Conservation (phyloP, 1,140 invertebrate species). For the Bombus confusus region DNA sequence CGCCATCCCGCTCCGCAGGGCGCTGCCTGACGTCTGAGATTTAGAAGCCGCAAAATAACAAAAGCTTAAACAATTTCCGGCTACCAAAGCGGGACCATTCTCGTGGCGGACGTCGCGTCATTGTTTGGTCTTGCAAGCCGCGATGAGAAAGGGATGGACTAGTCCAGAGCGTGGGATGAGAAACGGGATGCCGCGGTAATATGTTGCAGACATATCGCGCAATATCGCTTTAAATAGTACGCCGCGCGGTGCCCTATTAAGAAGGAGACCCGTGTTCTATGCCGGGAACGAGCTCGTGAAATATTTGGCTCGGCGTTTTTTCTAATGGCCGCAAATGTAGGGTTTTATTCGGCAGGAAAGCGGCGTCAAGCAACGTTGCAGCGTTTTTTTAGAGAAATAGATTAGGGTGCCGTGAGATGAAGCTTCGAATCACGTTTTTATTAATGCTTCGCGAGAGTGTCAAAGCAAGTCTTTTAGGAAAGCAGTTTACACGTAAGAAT, state of each 20-base stretch:
- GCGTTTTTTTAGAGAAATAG: neutral
- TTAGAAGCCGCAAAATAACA: conserved; percentile 77
- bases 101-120: conserved; percentile 63
- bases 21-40: conserved; percentile 72
- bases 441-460: neutral
- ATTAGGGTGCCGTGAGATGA: neutral
- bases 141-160: neutral
- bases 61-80: conserved; percentile 77
- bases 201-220: conserved; percentile 63
- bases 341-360: conserved; percentile 10
- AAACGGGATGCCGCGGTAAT: conserved; percentile 61
- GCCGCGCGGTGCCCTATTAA: conserved; percentile 47
- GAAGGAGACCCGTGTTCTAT: neutral
- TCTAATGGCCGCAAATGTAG: conserved; percentile 24
- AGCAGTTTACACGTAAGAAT: neutral
- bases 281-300: conserved; percentile 32
- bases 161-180: neutral
- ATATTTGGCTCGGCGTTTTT: conserved; percentile 32
- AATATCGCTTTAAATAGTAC: conserved; percentile 74
- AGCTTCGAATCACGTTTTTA: neutral
- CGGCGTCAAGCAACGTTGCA: neutral
- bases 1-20: conserved; percentile 12
- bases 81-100: conserved; percentile 70
- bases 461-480: neutral
- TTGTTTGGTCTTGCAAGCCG: conserved; percentile 58